A percentile compares a stretch with the other conserved stretches of the same genome.
Evolutionary conservation across 2,797 vertebrate genomes (phyloP).

Genomic region (Echiichthys vipera): DNA sequence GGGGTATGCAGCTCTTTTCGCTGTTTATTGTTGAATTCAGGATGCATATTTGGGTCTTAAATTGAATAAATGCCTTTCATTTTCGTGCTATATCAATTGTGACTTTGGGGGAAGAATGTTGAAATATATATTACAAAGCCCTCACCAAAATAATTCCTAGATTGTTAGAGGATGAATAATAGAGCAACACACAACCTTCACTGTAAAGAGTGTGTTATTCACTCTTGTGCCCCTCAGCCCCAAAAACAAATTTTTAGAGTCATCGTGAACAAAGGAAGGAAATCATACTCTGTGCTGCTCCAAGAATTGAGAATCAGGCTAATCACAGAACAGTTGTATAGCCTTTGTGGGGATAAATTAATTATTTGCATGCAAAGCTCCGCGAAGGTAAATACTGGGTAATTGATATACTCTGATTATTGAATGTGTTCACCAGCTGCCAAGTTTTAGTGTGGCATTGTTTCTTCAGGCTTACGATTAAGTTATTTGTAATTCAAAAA

Average conservation of each 20-base stretch:
- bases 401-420: conserved; percentile 31
- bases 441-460: neutral
- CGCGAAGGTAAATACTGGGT: conserved; percentile 9
- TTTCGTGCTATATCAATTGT: neutral
- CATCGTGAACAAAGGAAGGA: conserved; percentile 69
- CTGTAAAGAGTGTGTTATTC: conserved; percentile 28
- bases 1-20: neutral
- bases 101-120: conserved; percentile 19
- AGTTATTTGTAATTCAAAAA: conserved; percentile 5
- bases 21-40: neutral
- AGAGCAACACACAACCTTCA: conserved; percentile 14
- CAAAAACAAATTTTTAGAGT: conserved; percentile 36
- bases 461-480: conserved; percentile 23
- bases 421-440: conserved; percentile 4
- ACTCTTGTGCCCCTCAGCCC: conserved; percentile 11
- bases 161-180: conserved; percentile 43
- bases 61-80: conserved; percentile 22
- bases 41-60: neutral
- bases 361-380: conserved; percentile 47
- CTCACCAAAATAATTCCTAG: conserved; percentile 24
- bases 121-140: conserved; percentile 11
- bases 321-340: conserved; percentile 37
- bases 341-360: conserved; percentile 57
- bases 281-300: conserved; percentile 52
- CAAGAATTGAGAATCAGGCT: conserved; percentile 34